A percentile compares a stretch with the other conserved stretches of the same genome.
These are phyloP conservation scores for Hassar affinis DNA, from an alignment of 2,113 vertebrate genomes.

Conservation along the genomic window DNA sequence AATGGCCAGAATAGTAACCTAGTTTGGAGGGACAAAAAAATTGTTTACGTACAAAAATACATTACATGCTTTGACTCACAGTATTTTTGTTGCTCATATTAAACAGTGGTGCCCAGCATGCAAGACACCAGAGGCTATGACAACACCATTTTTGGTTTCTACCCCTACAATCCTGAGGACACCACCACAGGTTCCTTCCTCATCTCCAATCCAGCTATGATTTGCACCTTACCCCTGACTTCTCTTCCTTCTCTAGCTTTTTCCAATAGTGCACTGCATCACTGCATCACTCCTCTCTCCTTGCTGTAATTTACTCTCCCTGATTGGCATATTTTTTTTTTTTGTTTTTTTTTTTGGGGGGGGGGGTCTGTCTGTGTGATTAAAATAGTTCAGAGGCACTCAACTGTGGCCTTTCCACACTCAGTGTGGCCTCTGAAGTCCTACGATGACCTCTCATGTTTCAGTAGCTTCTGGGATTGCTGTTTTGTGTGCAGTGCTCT, in stretches of 20 bases:
- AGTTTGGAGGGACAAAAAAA: not conserved
- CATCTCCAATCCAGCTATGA: constrained; percentile 38
- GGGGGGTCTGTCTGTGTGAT: constrained; percentile 59
- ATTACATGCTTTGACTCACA: not conserved
- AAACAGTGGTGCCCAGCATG: constrained; percentile 82
- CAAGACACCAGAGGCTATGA: constrained; percentile 79
- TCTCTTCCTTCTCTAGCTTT: not conserved
- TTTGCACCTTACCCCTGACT: not conserved
- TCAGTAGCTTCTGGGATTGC: not conserved
- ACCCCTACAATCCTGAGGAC: constrained; percentile 65
- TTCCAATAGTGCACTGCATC: constrained; percentile 40
- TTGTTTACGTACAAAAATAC: not conserved
- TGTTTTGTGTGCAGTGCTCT: not conserved
- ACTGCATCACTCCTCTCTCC: not conserved
- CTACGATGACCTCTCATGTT: not conserved
- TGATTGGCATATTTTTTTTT: constrained; percentile 63
- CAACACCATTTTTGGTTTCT: constrained; percentile 62
- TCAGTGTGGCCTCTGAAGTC: not conserved
- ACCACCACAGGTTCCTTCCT: constrained; percentile 60
- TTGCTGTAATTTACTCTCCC: constrained; percentile 64
- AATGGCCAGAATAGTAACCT: no score
- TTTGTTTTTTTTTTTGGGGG: no score
- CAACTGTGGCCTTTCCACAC: constrained; percentile 49
- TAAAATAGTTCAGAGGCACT: constrained; percentile 67
- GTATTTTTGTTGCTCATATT: constrained; percentile 23